Conservation (phyloP, 2,113 vertebrate genomes). For the Notothenia rossii region DNA sequence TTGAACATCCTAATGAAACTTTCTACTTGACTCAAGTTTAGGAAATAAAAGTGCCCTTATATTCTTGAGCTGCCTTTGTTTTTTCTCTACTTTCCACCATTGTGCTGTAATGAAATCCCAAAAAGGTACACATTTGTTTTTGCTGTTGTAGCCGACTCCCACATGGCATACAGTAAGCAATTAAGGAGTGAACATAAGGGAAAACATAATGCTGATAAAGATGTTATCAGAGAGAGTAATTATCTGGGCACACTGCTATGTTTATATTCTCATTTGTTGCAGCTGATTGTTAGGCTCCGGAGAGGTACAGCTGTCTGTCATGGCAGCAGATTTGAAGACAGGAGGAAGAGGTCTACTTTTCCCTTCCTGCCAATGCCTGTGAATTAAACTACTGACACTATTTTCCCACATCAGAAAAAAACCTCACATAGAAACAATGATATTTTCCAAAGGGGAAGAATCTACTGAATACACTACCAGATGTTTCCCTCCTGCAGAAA, state of each 20-base stretch:
- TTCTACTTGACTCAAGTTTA: slow-evolving; percentile 21
- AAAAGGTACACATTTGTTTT: neutral
- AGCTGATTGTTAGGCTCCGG: slow-evolving; percentile 42
- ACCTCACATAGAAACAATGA: slow-evolving; percentile 49
- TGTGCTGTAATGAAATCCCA: neutral
- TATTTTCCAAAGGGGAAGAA: slow-evolving; percentile 46
- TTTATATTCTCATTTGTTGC: slow-evolving; percentile 36
- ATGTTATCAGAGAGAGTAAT: slow-evolving; percentile 26
- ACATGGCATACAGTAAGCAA: neutral
- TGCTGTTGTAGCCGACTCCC: neutral
- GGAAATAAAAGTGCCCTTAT: slow-evolving; percentile 33
- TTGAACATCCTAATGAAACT: slow-evolving; percentile 5
- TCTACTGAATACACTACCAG: slow-evolving; percentile 21
- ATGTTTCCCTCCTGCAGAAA: slow-evolving; percentile 66
- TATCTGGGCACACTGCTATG: neutral
- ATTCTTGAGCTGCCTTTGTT: neutral
- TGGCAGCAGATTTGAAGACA: slow-evolving; percentile 32
- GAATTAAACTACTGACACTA: slow-evolving; percentile 34
- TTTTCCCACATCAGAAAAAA: slow-evolving; percentile 64
- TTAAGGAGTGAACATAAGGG: neutral
- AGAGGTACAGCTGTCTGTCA: slow-evolving; percentile 31
- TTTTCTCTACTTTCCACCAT: neutral
- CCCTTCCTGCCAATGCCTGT: slow-evolving; percentile 40
- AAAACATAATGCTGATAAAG: slow-evolving; percentile 7
- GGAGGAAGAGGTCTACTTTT: slow-evolving; percentile 43